Evolutionary conservation across 2,797 vertebrate species (phyloP), one percentile per base, ranked within the genome.

Genomic region (Enteromius radiatus): DNA sequence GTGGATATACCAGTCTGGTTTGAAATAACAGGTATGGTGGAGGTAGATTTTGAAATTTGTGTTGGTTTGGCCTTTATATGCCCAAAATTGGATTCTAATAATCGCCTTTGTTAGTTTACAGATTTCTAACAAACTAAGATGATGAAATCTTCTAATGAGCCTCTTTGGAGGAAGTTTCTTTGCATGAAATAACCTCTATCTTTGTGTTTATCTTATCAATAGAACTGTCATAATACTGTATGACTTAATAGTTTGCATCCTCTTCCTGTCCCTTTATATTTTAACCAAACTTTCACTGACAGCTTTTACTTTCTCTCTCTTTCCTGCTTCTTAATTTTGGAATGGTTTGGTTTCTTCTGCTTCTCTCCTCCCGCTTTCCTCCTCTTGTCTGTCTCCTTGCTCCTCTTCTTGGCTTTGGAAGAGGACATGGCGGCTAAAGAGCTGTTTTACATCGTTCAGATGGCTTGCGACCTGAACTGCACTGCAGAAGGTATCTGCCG

Each of bases 401-500:
- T 79, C 89, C 71, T 83, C 76, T 56, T 91, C 93, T 95, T 95
- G 95, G 95, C 95, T 96, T 93, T 92, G 92, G 96, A 97, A 99
- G 98, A 95, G 95, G 97, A 96, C 92, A 92, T 94, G 88, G 96
- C 96, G 94, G 96, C 96, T 96, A 93, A 96, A 95, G 96, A 98
- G 93, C 95, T 95, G 92, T 99, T 99, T 98, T 96, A 97, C 97
- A 94, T 99, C 96, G 95, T 98, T 95, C 97, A 97, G 96, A 97
- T 97, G 96, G 95, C 98, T 96, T 99, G 97, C 95, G 97, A 98
- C 96, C 95, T 93, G 95, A 98, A 97, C 97, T 99, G 97, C 97
- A 97, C 97, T 95, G 97, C 97, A 96, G 98, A 97, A 99, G 98
- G 98, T 99, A 99, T 96, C 97, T 97, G 95, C 96, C 96, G 95